A percentile compares a stretch with the other conserved stretches of the same genome.
Conservation (phyloP, 2,113 vertebrate genomes). For the Podarcis cretensis region DNA sequence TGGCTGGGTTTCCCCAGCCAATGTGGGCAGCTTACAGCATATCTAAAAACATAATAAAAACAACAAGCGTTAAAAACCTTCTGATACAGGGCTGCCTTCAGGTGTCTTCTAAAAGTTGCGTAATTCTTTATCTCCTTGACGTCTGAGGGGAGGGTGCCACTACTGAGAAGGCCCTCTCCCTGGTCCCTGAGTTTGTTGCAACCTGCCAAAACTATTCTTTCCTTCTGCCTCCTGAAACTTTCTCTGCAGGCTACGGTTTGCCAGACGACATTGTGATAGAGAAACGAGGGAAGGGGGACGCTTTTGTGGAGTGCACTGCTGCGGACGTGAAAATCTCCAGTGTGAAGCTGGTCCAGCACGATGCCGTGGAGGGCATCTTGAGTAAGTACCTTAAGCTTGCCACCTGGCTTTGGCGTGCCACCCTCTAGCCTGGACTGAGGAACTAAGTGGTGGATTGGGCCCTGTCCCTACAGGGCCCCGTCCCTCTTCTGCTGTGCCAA, state of each 20-base stretch:
- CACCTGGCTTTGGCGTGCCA: too few species aligned
- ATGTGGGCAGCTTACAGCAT: too few species aligned
- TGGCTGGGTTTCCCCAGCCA: too few species aligned
- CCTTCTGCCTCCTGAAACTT: neutral
- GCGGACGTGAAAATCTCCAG: conserved; percentile 83
- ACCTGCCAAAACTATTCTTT: too few species aligned
- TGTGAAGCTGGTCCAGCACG: conserved; percentile 92
- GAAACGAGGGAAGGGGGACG: conserved; percentile 87
- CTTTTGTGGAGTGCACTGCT: conserved; percentile 89
- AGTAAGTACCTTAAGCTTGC: conserved; percentile 81
- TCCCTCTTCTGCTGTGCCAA: neutral
- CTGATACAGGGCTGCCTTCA: too few species aligned
- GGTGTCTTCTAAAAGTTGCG: too few species aligned
- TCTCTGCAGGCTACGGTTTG: conserved; percentile 85
- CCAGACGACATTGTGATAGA: conserved; percentile 95
- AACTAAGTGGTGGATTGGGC: neutral
- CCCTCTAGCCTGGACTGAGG: neutral
- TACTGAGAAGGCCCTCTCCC: too few species aligned
- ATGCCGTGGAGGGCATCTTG: conserved; percentile 92
- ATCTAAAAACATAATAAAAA: too few species aligned
- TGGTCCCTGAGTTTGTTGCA: neutral
- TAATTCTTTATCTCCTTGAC: too few species aligned
- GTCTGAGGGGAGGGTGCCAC: too few species aligned
- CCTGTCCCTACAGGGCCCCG: too few species aligned
- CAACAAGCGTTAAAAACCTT: too few species aligned